phyloP scores from a whole-genome alignment of 1,140 invertebrate species.

The Zaprionus gabonicus region DNA sequence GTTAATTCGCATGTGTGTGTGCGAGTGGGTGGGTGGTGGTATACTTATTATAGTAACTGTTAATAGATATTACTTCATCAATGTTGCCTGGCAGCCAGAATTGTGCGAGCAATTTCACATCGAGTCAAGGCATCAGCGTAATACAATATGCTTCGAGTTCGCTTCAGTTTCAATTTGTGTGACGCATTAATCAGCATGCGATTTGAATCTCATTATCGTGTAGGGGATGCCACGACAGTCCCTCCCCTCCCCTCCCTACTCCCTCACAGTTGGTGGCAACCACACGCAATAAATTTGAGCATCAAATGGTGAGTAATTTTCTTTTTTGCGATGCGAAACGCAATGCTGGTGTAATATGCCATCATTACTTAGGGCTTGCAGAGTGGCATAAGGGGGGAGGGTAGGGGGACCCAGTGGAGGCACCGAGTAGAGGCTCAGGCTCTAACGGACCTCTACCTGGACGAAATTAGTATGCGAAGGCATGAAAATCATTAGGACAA shows the following conservation, averaged over 20 bases:
- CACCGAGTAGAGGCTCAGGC: too few relatives aligned
- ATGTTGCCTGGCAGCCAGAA: constrained; percentile 2
- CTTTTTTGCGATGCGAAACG: constrained; percentile 35
- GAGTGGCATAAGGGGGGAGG: background rate
- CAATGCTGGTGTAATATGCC: constrained; percentile 55
- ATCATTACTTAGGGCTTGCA: constrained; percentile 60
- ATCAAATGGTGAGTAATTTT: constrained; percentile 78
- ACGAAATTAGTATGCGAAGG: constrained; percentile 71
- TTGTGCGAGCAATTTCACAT: constrained; percentile 10
- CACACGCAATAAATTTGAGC: constrained; percentile 69
- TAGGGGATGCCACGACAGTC: background rate
- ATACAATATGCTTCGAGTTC: constrained; percentile 24
- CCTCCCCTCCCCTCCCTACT: background rate
- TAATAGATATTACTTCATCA: constrained; percentile 11
- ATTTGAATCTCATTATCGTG: constrained; percentile 76
- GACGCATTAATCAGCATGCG: constrained; percentile 75
- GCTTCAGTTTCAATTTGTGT: constrained; percentile 73
- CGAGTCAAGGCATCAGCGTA: constrained; percentile 2
- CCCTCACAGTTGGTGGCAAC: constrained; percentile 25
- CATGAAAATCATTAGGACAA: constrained; percentile 74
- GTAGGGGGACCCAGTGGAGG: background rate
- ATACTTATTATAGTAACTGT: constrained; percentile 1
- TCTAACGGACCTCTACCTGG: constrained; percentile 31
- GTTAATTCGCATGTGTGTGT: constrained; percentile 4
- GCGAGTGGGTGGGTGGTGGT: background rate